Base-by-base conservation (phyloP, 2,113 vertebrate species). In the Oreochromis aureus region DNA sequence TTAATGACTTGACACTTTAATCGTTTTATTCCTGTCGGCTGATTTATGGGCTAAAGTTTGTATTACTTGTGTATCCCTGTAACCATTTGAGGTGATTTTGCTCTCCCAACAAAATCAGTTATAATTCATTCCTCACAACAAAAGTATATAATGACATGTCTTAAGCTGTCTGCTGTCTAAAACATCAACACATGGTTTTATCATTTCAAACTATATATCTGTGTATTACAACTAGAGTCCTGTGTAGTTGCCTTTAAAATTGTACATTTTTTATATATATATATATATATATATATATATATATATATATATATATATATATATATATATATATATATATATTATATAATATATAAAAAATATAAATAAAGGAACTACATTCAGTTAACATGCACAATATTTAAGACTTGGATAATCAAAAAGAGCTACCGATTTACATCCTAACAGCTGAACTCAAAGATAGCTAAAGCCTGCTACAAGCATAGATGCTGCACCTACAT, bases 371-470 rank as follows among this genome's bases (percentile, higher is more conserved):
- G 48, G 39, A 81, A 78, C 15, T 91, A 89, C 32, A 88, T 80
- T 89, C 73, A 87, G 59, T 81, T 80, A 90, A 86, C 32, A 56
- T 87, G 84, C 86, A 90, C 89, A 92, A 87, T 91, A 85, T 92
- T 87, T 89, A 87, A 86, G n/a, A 89, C 32, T 86, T 79, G 76
- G 53, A 56, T 86, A 83, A 91, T 89, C 11, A 6, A 76, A 86
- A 88, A 87, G 69, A 86, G 81, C 91, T 84, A 87, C 89, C 83
- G 34, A 91, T 89, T 93, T 59, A 85, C 85, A 85, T 27, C 86
- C 80, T 79, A 79, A 92, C 93, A 94, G 92, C 94, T 94, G 51
- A 94, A 93, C 78, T 91, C 91, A 93, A 94, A 94, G 89, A 92
- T 84, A 66, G 39, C 61, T 89, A 83, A 84, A 81, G 85, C 89